Evolutionary conservation across 2,797 vertebrate genomes (phyloP).

Genomic region (Alfaro cultratus): DNA sequence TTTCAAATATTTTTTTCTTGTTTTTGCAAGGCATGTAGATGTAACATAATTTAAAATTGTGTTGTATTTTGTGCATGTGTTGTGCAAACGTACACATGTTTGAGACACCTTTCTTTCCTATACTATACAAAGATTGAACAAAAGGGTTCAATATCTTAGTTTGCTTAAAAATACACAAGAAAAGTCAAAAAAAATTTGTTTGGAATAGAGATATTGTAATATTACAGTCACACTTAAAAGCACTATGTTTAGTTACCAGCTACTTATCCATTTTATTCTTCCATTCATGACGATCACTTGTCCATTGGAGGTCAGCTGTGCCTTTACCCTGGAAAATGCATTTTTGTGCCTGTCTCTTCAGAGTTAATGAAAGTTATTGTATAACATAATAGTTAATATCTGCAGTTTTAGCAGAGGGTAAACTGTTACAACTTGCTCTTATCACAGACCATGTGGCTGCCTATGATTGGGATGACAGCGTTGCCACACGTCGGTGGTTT

Average conservation of each 20-base stretch:
- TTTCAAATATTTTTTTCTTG: no score
- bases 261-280: background rate
- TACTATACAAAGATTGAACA: no score
- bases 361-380: background rate
- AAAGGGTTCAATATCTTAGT: no score
- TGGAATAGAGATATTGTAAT: background rate
- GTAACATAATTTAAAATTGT: no score
- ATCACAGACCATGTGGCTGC: constrained; percentile 73
- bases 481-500: constrained; percentile 82
- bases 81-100: no score
- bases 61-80: no score
- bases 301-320: background rate
- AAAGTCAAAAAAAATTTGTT: no score
- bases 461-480: constrained; percentile 79
- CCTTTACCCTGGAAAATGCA: background rate
- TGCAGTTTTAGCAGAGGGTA: background rate
- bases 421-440: constrained; percentile 10
- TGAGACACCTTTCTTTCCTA: no score
- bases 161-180: no score
- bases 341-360: background rate
- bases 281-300: background rate
- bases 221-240: background rate
- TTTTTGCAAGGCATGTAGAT: no score
- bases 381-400: background rate
- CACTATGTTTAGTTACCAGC: background rate